Conservation (phyloP, 1,140 invertebrate species). For the Hyposmocoma kahamanoa region DNA sequence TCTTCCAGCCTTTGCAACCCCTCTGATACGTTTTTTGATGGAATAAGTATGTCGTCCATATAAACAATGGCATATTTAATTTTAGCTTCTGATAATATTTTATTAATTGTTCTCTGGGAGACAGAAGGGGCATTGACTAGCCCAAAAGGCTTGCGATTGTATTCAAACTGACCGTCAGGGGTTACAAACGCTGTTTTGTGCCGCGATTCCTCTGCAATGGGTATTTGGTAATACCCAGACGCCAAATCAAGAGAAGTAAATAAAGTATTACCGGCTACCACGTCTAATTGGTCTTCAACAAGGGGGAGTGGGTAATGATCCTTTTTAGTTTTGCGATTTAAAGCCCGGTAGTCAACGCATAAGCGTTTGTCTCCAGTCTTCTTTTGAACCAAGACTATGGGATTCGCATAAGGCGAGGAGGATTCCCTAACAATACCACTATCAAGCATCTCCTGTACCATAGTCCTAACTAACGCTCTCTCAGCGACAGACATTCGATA, state of each 20-base stretch:
- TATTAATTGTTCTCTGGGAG: constrained; percentile 36
- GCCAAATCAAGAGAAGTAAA: constrained; percentile 64
- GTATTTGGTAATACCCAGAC: constrained; percentile 22
- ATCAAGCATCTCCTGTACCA: constrained; percentile 35
- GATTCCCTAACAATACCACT: constrained; percentile 37
- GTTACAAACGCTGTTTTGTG: constrained; percentile 45
- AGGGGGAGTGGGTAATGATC: constrained; percentile 8
- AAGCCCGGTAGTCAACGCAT: constrained; percentile 11
- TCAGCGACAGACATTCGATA: constrained; percentile 22
- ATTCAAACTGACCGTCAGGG: constrained; percentile 48
- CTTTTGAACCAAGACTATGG: not conserved
- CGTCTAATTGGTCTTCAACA: constrained; percentile 27
- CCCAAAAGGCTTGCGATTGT: constrained; percentile 35
- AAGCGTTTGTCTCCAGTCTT: constrained; percentile 10
- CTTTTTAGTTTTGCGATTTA: constrained; percentile 9
- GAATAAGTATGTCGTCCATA: constrained; percentile 29
- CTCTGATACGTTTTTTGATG: constrained; percentile 2
- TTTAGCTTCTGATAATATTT: constrained; percentile 13
- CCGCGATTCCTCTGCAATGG: constrained; percentile 31
- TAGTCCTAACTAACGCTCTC: constrained; percentile 20
- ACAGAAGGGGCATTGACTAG: not conserved
- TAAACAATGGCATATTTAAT: constrained; percentile 1
- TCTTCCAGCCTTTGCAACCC: constrained; percentile 6
- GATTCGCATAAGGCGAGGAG: too few species aligned
- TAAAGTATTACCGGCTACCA: constrained; percentile 14